A percentile compares a stretch with the other conserved stretches of the same genome.
phyloP scores from a whole-genome alignment of 2,797 vertebrate species.

The Tokudaia tokunoshimensis region DNA sequence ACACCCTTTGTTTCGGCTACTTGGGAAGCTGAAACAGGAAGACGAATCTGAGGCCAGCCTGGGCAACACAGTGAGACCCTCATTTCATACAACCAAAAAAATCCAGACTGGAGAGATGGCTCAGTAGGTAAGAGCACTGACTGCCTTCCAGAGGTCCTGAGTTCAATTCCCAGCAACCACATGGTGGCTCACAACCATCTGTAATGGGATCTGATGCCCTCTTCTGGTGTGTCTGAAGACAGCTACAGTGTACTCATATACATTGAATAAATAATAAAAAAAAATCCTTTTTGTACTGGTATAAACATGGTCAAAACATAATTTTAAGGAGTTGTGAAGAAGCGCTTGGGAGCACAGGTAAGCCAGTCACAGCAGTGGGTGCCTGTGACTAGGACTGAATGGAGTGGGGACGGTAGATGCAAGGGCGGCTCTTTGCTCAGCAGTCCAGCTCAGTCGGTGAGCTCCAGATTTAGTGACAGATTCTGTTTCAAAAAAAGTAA shows the following conservation, averaged over 20 bases:
- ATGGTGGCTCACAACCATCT: too few species aligned
- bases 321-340: neutral
- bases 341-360: neutral
- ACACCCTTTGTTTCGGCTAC: conserved; percentile 5
- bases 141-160: too few species aligned
- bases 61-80: neutral
- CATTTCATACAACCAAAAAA: neutral
- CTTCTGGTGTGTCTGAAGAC: too few species aligned
- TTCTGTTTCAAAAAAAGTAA: neutral
- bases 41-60: neutral
- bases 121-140: too few species aligned
- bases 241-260: too few species aligned
- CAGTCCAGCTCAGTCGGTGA: neutral
- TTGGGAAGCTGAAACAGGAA: neutral
- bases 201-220: too few species aligned
- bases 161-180: too few species aligned
- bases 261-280: too few species aligned
- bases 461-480: neutral
- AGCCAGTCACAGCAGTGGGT: neutral
- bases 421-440: neutral
- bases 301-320: neutral
- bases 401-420: too few species aligned
- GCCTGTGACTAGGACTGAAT: too few species aligned
- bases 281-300: neutral
- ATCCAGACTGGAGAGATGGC: too few species aligned